These are phyloP conservation scores for Drosophila paranaensis DNA, from an alignment of 2,888 invertebrate species.

Conservation along the genomic window DNA sequence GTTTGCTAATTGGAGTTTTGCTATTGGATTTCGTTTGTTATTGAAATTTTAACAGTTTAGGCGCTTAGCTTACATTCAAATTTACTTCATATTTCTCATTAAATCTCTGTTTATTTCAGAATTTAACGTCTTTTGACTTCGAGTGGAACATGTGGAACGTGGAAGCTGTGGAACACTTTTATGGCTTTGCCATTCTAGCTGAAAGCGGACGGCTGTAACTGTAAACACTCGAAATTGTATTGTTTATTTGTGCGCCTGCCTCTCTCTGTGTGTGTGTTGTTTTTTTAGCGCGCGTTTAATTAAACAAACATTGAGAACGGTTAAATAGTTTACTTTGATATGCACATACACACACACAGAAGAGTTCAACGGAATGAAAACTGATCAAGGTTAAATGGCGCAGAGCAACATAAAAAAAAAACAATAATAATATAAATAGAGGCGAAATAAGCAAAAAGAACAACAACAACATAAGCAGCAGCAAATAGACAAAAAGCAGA, in stretches of 20 bases:
- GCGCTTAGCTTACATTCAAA: not conserved
- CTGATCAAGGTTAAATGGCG: conserved; percentile 70
- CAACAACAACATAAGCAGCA: too few species aligned
- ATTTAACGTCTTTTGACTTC: not conserved
- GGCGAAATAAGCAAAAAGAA: conserved; percentile 21
- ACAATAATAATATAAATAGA: conserved; percentile 41
- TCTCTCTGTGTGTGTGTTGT: conserved; percentile 8
- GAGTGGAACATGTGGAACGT: not conserved
- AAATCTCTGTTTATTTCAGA: not conserved
- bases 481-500: conserved; percentile 36
- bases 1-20: conserved; percentile 49
- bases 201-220: conserved; percentile 6
- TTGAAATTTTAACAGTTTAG: not conserved
- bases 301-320: conserved; percentile 50
- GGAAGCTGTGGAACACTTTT: conserved; percentile 8
- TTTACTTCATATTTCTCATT: not conserved
- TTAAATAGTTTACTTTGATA: conserved; percentile 56
- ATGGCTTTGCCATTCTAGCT: conserved; percentile 1
- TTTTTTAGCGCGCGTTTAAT: conserved; percentile 44
- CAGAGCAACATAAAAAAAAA: conserved; percentile 33
- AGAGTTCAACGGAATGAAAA: conserved; percentile 72
- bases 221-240: conserved; percentile 30
- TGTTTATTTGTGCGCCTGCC: conserved; percentile 12
- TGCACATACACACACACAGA: conserved; percentile 17
- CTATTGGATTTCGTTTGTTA: not conserved